These are phyloP conservation scores for Caenorhabditis drosophilae DNA, from an alignment of 2,888 invertebrate genomes.

Conservation along the genomic window DNA sequence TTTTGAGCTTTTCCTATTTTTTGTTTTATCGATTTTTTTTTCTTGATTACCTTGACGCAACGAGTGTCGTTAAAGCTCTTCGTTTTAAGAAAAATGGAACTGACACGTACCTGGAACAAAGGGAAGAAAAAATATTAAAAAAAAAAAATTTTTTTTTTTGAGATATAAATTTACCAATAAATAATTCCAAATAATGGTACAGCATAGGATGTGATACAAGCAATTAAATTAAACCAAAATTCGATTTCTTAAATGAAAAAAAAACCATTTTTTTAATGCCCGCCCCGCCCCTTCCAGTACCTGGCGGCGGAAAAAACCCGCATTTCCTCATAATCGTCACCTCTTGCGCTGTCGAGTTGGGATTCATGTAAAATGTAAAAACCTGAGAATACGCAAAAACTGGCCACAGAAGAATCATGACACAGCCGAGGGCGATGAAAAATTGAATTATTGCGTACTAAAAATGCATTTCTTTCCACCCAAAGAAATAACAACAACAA, in stretches of 20 bases:
- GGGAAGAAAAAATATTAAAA: neutral
- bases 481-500: neutral
- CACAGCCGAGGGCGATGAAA: conserved; percentile 49
- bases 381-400: conserved; percentile 65
- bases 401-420: conserved; percentile 64
- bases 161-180: conserved; percentile 53
- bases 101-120: conserved; percentile 61
- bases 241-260: conserved; percentile 51
- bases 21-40: conserved; percentile 4
- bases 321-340: conserved; percentile 57
- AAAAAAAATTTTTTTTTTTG: neutral
- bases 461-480: conserved; percentile 18
- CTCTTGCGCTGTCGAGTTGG: conserved; percentile 48
- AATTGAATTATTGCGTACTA: conserved; percentile 62
- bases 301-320: conserved; percentile 54
- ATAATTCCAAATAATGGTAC: conserved; percentile 66
- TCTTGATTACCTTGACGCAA: conserved; percentile 46
- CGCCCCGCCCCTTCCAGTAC: too few relatives aligned
- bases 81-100: conserved; percentile 67
- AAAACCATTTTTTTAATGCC: neutral
- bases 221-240: conserved; percentile 63
- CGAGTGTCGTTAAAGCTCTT: conserved; percentile 56
- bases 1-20: too few relatives aligned
- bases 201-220: conserved; percentile 61
- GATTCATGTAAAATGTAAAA: conserved; percentile 57